phyloP scores from a whole-genome alignment of 2,113 vertebrate genomes.

The Erythrocebus patas region DNA sequence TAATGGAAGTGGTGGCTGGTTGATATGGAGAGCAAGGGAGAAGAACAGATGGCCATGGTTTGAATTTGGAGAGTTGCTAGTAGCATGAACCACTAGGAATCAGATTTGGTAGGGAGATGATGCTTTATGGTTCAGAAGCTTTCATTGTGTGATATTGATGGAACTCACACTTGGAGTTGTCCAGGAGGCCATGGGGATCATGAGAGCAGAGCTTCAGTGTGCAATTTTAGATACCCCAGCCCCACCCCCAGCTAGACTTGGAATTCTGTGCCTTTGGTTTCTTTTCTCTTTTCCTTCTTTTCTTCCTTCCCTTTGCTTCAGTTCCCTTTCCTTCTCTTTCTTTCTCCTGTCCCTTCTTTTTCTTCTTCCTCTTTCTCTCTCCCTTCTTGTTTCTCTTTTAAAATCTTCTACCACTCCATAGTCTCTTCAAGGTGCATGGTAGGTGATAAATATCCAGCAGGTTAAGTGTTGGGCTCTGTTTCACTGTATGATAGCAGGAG shows the following conservation, averaged over 20 bases:
- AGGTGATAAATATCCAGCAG: not conserved
- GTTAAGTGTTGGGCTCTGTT: not conserved
- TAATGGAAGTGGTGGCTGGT: not conserved
- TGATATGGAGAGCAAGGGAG: not conserved
- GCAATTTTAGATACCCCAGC: fast-evolving
- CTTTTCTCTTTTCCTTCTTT: not conserved
- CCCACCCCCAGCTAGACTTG: not conserved
- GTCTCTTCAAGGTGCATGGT: not conserved
- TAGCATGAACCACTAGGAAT: not conserved
- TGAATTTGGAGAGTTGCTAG: not conserved
- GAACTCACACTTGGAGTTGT: not conserved
- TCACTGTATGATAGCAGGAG: not conserved
- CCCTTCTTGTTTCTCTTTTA: not conserved
- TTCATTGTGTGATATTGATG: not conserved
- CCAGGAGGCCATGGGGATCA: fast-evolving
- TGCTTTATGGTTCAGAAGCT: not conserved
- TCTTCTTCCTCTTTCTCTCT: fast-evolving
- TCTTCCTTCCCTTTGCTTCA: not conserved
- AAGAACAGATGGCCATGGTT: not conserved
- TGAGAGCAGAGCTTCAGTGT: fast-evolving
- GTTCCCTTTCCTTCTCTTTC: not conserved
- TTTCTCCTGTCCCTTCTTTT: not conserved
- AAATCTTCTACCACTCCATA: not conserved
- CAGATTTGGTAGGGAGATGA: not conserved
- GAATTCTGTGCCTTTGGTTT: not conserved